Conservation (phyloP, 2,888 invertebrate genomes). For the Lissocephala sabroskyi region DNA sequence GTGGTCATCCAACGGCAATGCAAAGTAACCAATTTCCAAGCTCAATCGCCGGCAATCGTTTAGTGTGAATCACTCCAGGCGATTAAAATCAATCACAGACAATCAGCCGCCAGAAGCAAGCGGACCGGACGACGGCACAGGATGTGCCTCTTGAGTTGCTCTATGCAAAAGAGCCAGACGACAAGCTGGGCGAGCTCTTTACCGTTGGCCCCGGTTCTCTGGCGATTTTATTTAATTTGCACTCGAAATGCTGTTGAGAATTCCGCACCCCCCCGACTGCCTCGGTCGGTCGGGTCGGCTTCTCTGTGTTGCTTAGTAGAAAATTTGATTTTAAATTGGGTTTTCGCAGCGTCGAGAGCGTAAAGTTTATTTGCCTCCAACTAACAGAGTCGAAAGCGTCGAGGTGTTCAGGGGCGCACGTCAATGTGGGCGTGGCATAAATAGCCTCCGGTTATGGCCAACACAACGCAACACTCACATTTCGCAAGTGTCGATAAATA, state of each 20-base stretch:
- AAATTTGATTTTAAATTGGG: slow-evolving; percentile 62
- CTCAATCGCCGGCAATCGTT: slow-evolving; percentile 59
- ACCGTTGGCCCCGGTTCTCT: too few relatives aligned
- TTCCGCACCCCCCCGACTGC: not conserved
- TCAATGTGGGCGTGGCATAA: slow-evolving; percentile 23
- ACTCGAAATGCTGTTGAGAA: slow-evolving; percentile 32
- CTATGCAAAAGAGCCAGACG: slow-evolving; percentile 1
- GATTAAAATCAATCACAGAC: slow-evolving; percentile 66
- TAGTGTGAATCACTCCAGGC: slow-evolving; percentile 63
- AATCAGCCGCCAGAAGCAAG: slow-evolving; percentile 37
- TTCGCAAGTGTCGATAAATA: slow-evolving; percentile 41
- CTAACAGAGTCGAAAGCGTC: slow-evolving; percentile 39
- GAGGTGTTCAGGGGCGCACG: not conserved
- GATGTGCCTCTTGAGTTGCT: slow-evolving; percentile 11
- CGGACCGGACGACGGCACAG: not conserved
- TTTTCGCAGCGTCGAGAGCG: slow-evolving; percentile 45
- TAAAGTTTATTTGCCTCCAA: slow-evolving; percentile 35
- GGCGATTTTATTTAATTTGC: slow-evolving; percentile 57
- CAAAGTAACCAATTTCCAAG: slow-evolving; percentile 56
- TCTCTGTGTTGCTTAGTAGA: slow-evolving; percentile 14
- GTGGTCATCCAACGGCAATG: too few relatives aligned
- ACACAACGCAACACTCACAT: slow-evolving; percentile 22
- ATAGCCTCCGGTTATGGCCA: slow-evolving; percentile 46
- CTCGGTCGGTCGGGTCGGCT: too few relatives aligned
- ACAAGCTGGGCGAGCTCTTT: too few relatives aligned